Evolutionary conservation across 2,888 invertebrate species (phyloP).

Genomic region (Digitonthophagus gazella): DNA sequence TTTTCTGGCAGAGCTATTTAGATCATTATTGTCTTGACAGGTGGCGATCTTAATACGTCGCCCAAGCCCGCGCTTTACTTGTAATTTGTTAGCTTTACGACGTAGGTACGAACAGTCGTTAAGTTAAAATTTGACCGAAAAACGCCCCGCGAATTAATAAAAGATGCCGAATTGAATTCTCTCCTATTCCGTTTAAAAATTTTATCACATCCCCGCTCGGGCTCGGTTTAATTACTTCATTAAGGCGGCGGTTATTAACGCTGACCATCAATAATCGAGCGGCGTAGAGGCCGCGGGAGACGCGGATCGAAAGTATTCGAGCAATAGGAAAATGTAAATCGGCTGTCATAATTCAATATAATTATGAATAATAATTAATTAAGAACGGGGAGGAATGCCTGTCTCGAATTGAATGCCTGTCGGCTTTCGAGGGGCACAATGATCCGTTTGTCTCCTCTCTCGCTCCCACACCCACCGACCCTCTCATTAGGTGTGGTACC

Average conservation of each 20-base stretch:
- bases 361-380: constrained; percentile 22
- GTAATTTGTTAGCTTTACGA: too few relatives aligned
- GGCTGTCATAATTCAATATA: constrained; percentile 26
- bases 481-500: neutral
- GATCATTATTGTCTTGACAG: neutral
- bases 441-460: constrained; percentile 2
- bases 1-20: neutral
- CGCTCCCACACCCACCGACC: neutral
- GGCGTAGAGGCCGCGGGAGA: neutral
- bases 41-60: neutral
- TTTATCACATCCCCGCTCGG: constrained; percentile 1
- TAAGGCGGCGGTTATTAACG: constrained; percentile 25
- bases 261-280: constrained; percentile 25
- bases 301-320: constrained; percentile 24
- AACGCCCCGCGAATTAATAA: neutral
- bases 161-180: neutral
- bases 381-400: constrained; percentile 12
- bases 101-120: neutral
- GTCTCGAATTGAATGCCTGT: constrained; percentile 1
- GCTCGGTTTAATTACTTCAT: constrained; percentile 26
- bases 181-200: neutral
- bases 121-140: neutral
- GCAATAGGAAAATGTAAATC: constrained; percentile 28
- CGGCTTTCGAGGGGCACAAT: constrained; percentile 1
- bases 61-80: too few relatives aligned